Evolutionary conservation across 2,888 invertebrate genomes (phyloP), one percentile per base, ranked within the genome.

Genomic region (Globia sparganii): DNA sequence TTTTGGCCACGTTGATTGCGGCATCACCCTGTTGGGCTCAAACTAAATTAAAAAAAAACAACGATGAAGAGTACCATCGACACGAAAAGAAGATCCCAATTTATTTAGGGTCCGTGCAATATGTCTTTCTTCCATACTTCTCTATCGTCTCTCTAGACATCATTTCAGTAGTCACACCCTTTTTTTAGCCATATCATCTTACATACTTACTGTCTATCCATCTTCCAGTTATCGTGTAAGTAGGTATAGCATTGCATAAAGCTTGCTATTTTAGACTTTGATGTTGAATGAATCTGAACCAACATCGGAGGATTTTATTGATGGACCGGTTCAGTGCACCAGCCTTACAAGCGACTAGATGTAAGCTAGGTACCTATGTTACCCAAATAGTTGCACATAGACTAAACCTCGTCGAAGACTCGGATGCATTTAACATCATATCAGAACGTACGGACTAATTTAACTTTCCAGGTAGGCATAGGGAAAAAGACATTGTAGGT

Each of bases 291-390:
- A 37, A 59, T 37, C n/a, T 13, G 34, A 71, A 40, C 25, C 13
- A 43, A 37, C 18, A 79, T 68, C 34, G 34, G 43, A 69, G 18
- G 18, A 46, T 68, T 56, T 79, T 21, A 37, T 25, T 69, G 40
- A 56, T 31, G 40, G 13, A 80, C n/a, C 49, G 37, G 18, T 53
- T 79, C 58, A 58, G 31, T 70, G 18, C 46, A 69, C 56, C 18
- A 37, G 9, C 34, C 5, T 13, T 21, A 58, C 13, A 56, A 28
- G 21, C 18, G 37, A 46, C 28, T 37, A 18, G n/a, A n/a, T n/a
- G 4, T 34, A 46, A 43, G n/a, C 25, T n/a, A 15, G 40, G 1
- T 46, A n/a, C n/a, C n/a, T n/a, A 9, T 21, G 40, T 25, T 64
- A 28, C 21, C 28, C 4, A 28, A 28, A 21, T 40, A 28, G 9